Evolutionary conservation across 2,113 vertebrate genomes (phyloP), one percentile per base, ranked within the genome.

Genomic region (Oreotrochilus melanogaster): DNA sequence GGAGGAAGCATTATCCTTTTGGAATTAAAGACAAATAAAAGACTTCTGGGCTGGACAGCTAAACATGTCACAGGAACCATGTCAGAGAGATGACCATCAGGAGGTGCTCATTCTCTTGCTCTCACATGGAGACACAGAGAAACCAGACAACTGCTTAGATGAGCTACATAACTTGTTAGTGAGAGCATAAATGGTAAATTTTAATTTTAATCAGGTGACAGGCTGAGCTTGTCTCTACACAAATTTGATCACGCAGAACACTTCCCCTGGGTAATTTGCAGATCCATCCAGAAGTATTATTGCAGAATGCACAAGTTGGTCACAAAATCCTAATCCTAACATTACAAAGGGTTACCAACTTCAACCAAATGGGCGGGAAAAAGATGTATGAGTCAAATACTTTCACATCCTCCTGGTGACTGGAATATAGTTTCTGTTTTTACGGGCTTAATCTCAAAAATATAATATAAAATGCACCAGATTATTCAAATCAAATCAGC

Each of bases 1-100:
- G 57, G 21, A 67, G 9, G 18, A 92, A 67, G 11, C 6, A 39
- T 37, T 64, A 37, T 13, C 7, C 27, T 17, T 76, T 57, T 69
- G 43, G 66, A 93, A 21, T 43, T 39, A 48, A 74, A 67, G 31
- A 67, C n/a, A 80, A 69, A 39, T 22, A 24, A 56, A 86, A 86
- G 53, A 19, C 4, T 50, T 72, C 19, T 53, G 19, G 14, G 7
- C 24, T 70, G 27, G 50, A 37, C 17, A 88, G n/a, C 9, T n/a
- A 14, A 24, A 37, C 19, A 4, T 9, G 33, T n/a, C 53, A 57
- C 30, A 71, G 47, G 18, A 72, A 47, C n/a, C 14, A 65, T 0
- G 0, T 54, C 64, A 47, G 19, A 66, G 28, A 35, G 25, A 66
- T 28, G 66, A 57, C 16, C 23, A 7, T 25, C 0, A 0, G n/a